Percentiles rank a stretch among this genome's conserved stretches.
Evolutionary conservation across 2,888 invertebrate species (phyloP).

Genomic region (Ischnus inquisitorius): DNA sequence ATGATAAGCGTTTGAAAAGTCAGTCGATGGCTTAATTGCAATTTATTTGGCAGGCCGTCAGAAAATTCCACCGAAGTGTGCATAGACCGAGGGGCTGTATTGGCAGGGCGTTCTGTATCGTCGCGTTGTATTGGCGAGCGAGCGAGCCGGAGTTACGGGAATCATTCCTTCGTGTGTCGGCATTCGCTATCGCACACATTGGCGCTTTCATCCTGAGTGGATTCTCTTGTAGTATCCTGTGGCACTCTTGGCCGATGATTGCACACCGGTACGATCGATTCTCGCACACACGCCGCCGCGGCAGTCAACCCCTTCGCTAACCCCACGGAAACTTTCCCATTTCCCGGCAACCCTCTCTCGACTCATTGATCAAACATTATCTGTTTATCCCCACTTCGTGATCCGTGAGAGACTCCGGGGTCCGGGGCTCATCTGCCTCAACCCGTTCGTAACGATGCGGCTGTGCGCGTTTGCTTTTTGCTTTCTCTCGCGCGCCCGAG

Average conservation of each 20-base stretch:
- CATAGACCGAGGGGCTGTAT: background rate
- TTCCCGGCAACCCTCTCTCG: slow-evolving; percentile 55
- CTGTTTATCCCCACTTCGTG: slow-evolving; percentile 71
- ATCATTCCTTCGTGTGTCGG: slow-evolving; percentile 13
- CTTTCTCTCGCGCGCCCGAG: slow-evolving; percentile 20
- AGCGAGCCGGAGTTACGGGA: slow-evolving; percentile 1
- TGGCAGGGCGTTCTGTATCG: background rate
- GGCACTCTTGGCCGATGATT: background rate
- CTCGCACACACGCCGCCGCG: slow-evolving; percentile 24
- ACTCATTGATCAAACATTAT: slow-evolving; percentile 79
- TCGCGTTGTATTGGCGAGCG: slow-evolving; percentile 1
- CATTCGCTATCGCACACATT: slow-evolving; percentile 33
- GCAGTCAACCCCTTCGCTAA: slow-evolving; percentile 54
- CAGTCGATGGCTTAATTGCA: slow-evolving; percentile 51
- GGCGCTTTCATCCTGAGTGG: slow-evolving; percentile 56
- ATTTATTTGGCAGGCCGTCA: slow-evolving; percentile 61
- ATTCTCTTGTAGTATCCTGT: slow-evolving; percentile 51
- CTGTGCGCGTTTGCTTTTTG: slow-evolving; percentile 26
- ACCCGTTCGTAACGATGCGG: background rate
- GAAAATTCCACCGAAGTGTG: slow-evolving; percentile 50
- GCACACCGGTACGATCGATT: slow-evolving; percentile 46
- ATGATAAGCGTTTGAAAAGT: slow-evolving; percentile 30
- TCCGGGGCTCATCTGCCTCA: slow-evolving; percentile 26
- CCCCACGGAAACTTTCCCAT: slow-evolving; percentile 28
- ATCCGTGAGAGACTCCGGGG: slow-evolving; percentile 30